These are phyloP conservation scores for Atherinosoma microstoma DNA, from an alignment of 2,797 vertebrate species.

Conservation along the genomic window DNA sequence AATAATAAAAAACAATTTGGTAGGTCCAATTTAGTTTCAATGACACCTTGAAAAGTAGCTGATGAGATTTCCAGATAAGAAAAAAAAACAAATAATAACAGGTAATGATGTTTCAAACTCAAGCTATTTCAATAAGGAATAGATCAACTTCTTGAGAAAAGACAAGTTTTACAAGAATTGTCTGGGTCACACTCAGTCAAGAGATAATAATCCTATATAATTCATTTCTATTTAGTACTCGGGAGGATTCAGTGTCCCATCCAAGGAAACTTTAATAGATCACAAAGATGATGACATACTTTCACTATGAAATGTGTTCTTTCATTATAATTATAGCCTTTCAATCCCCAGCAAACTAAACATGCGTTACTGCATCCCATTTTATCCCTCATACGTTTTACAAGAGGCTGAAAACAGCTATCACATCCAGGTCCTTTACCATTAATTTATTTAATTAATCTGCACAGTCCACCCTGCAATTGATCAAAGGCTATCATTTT, in stretches of 20 bases:
- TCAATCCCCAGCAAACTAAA: background rate
- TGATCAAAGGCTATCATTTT: constrained; percentile 76
- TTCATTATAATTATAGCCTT: background rate
- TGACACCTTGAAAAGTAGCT: too few species aligned
- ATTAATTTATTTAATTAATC: constrained; percentile 58
- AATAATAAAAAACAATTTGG: background rate
- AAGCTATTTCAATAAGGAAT: background rate
- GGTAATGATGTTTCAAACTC: background rate
- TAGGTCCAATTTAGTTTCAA: too few species aligned
- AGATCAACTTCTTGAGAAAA: background rate
- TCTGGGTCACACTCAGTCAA: background rate
- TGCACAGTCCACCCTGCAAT: constrained; percentile 44
- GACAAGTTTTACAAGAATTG: background rate
- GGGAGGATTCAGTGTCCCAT: background rate
- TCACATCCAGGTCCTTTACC: constrained; percentile 36
- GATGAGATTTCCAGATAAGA: background rate
- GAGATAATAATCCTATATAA: background rate
- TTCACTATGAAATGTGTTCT: constrained; percentile 16
- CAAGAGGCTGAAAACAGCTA: background rate
- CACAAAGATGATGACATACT: constrained; percentile 25
- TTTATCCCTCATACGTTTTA: constrained; percentile 14
- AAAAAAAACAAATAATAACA: background rate
- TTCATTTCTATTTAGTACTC: background rate
- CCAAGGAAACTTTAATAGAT: constrained; percentile 1
- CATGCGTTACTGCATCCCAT: background rate